Conservation (phyloP, 2,113 vertebrate genomes). For the Perca fluviatilis region DNA sequence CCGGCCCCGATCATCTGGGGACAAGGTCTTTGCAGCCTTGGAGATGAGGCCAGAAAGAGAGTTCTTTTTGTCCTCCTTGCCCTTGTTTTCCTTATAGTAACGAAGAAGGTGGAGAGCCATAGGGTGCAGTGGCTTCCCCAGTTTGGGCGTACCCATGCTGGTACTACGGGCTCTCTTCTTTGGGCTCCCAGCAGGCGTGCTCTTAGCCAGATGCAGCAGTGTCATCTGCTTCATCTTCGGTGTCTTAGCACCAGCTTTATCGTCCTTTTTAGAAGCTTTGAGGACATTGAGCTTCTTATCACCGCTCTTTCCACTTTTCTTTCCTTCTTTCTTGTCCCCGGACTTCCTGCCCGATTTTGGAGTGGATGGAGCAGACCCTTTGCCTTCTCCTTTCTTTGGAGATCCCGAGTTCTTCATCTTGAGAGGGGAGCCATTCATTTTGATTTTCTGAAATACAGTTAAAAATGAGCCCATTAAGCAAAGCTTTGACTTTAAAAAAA, state of each 20-base stretch:
- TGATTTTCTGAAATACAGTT: conserved; percentile 86
- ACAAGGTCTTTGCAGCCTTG: conserved; percentile 92
- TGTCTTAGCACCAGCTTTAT: conserved; percentile 88
- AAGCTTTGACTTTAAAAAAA: neutral
- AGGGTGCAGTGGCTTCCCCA: conserved; percentile 92
- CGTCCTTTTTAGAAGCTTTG: conserved; percentile 90
- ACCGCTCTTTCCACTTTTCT: conserved; percentile 79
- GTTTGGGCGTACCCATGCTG: conserved; percentile 86
- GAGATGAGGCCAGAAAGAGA: conserved; percentile 92
- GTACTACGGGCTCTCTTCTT: conserved; percentile 84
- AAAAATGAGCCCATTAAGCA: conserved; percentile 20
- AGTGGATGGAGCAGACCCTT: conserved; percentile 73
- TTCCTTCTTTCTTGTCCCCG: conserved; percentile 79
- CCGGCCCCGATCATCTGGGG: conserved; percentile 89
- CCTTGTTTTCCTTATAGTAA: conserved; percentile 96
- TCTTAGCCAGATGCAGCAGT: conserved; percentile 93
- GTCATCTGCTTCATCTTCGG: conserved; percentile 98
- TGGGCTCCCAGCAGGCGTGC: conserved; percentile 84
- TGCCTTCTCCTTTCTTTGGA: conserved; percentile 86
- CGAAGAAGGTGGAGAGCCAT: conserved; percentile 95
- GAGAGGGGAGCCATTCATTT: conserved; percentile 90
- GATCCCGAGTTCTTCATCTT: conserved; percentile 93
- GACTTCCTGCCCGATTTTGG: conserved; percentile 73
- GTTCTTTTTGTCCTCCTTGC: conserved; percentile 92
- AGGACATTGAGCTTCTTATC: conserved; percentile 88